Percentiles rank a stretch among this genome's conserved stretches.
Conservation (phyloP, 2,888 invertebrate genomes). For the Cephus pygmeus region DNA sequence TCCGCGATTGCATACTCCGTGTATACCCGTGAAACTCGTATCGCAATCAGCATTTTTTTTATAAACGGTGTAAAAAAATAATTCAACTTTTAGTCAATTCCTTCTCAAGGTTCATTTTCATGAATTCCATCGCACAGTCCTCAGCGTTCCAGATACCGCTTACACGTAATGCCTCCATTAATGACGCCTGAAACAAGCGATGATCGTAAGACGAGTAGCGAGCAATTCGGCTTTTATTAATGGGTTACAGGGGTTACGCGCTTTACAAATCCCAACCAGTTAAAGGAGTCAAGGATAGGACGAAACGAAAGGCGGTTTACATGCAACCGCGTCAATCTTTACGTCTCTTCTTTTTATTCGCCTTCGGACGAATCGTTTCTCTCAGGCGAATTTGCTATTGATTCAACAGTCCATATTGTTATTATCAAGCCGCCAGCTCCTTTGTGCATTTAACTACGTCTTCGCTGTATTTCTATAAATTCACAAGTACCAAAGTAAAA, state of each 20-base stretch:
- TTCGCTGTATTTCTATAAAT: background rate
- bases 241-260: background rate
- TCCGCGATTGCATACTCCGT: background rate
- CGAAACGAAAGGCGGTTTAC: background rate
- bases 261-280: background rate
- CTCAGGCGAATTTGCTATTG: background rate
- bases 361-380: background rate
- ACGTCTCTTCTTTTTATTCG: background rate
- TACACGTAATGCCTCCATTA: background rate
- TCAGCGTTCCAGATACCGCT: background rate
- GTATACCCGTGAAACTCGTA: background rate
- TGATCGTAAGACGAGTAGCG: background rate
- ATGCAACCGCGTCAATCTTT: background rate
- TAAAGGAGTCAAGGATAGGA: background rate
- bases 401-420: background rate
- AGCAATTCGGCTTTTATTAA: background rate
- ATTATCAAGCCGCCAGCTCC: background rate
- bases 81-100: background rate
- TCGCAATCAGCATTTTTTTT: background rate
- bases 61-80: background rate
- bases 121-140: background rate
- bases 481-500: background rate
- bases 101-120: background rate
- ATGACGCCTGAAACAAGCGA: background rate
- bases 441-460: background rate